Conservation (phyloP, 1,140 invertebrate species). For the Danaus plexippus region DNA sequence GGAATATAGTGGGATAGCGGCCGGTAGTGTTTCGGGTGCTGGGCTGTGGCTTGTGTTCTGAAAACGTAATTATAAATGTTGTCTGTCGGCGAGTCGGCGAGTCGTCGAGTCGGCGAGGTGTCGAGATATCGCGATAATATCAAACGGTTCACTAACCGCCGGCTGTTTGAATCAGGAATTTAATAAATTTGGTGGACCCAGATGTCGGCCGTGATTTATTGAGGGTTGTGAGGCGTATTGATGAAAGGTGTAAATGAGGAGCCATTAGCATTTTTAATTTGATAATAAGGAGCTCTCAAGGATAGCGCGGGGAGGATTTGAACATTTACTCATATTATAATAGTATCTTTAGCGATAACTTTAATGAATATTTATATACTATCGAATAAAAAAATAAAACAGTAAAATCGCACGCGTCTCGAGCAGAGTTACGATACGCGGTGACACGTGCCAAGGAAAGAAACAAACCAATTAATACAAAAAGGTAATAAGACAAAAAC, state of each 20-base stretch:
- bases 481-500: conserved; percentile 13
- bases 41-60: conserved; percentile 11
- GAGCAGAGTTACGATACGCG: too few relatives aligned
- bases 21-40: neutral
- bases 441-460: conserved; percentile 12
- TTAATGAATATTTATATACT: too few relatives aligned
- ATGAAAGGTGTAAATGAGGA: conserved; percentile 8
- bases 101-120: conserved; percentile 28
- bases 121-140: conserved; percentile 52
- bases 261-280: conserved; percentile 1
- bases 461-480: conserved; percentile 19
- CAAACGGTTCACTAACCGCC: conserved; percentile 37
- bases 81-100: conserved; percentile 34
- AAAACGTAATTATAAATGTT: conserved; percentile 17
- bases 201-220: conserved; percentile 42
- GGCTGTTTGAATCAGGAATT: conserved; percentile 50
- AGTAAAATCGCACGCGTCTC: too few relatives aligned
- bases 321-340: too few relatives aligned
- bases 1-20: too few relatives aligned
- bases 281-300: too few relatives aligned
- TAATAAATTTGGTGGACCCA: conserved; percentile 46
- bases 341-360: too few relatives aligned
- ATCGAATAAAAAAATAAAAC: too few relatives aligned
- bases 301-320: too few relatives aligned
- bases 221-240: conserved; percentile 19